Evolutionary conservation across 1,140 invertebrate species (phyloP), one percentile per base, ranked within the genome.

Genomic region (Tigriopus japonicus): DNA sequence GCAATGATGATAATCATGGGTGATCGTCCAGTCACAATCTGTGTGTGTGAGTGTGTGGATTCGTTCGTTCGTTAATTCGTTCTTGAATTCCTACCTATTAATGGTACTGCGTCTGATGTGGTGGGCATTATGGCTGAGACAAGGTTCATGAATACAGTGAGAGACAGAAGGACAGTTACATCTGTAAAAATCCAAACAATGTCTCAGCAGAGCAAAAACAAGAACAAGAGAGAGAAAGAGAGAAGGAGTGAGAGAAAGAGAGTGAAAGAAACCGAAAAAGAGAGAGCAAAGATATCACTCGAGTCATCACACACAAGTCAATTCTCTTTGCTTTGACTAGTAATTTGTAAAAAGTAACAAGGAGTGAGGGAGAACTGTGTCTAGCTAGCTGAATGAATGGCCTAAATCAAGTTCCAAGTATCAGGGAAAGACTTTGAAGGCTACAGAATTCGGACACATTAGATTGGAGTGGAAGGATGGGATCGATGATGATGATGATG

Each of bases 91-190:
- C 68, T 82, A 95, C 91, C 92, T 86, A 97, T 90, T 71, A 97
- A 80, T 71, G 92, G 91, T 72, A 97, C 84, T 71, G 91, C 89
- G 73, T 97, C 92, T 72, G 89, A 94, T 71, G 91, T 93, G 78
- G 92, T 88, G 73, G 92, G 94, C 76, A 95, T 91, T 71, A 91
- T 84, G 81, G 92, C 81, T 74, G 85, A 87, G 77, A 97, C 84
- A 81, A 97, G 84, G 77, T 97, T 81, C 76, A 94, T 93, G 81
- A 97, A 97, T 76, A 98, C 91, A 77, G 92, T 96, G 81, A 97
- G 84, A 71, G 93, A 96, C 76, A 98, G 87, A 75, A 98, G 85
- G 78, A 97, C 96, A 77, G 91, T 97, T 73, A 97, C 88, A 84
- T 89, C 91, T 95, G 86, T 69, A 86, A 86, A 80, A 9, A 35